Evolutionary conservation across 2,797 vertebrate genomes (phyloP), one percentile per base, ranked within the genome.

Genomic region (Fratercula arctica): DNA sequence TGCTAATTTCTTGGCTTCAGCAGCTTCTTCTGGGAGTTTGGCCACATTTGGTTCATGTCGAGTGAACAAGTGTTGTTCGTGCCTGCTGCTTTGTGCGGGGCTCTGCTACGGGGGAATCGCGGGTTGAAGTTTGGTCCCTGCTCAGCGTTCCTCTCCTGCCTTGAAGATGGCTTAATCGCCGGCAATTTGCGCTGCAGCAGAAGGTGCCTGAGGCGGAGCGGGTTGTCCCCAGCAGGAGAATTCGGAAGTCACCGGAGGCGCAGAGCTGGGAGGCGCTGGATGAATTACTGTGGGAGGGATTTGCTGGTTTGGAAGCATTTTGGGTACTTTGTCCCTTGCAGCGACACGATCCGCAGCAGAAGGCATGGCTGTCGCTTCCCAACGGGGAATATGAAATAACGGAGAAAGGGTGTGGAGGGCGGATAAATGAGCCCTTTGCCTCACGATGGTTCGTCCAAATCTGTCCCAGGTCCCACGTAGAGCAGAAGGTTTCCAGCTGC

Each of bases 1-100:
- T 85, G 93, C 87, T 79, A 35, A 89, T 95, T 92, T 69, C 93
- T 93, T 91, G 95, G 91, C 95, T 86, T 54, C 81, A 1, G 63
- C 81, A 72, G 73, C 78, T 91, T 68, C 80, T 92, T 84, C 87
- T 48, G 53, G 89, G 80, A 91, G 66, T 70, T 80, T 51, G 91
- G 80, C 87, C 51, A 28, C 45, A 2, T 63, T 80, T 87, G 87
- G 81, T 70, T 90, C 31, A 1, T 8, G 80, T 73, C 4, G 46
- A 89, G 88, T 10, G 82, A 89, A 61, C 61, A 66, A 87, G 89
- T 15, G 51, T 48, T 67, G 54, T 63, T 37, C 14, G 3, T 59
- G 86, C 64, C 59, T 84, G 0, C 33, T 19, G 46, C 74, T 92
- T 24, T 21, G 76, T 31, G 87, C 18, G 29, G 66, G 89, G 43